Conservation (phyloP, 2,888 invertebrate genomes). For the Smittia sp. region DNA sequence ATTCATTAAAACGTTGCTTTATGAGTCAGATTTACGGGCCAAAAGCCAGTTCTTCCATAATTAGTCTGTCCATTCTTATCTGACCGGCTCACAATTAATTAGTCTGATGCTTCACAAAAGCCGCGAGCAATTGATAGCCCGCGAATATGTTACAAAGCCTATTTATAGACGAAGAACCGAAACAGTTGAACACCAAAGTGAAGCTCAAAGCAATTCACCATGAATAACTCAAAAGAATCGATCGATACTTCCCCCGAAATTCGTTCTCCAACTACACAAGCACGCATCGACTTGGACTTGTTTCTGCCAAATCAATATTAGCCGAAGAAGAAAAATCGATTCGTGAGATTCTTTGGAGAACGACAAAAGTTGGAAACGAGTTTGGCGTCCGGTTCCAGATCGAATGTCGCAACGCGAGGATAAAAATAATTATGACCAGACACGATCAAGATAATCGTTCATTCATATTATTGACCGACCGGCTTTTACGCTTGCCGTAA, state of each 20-base stretch:
- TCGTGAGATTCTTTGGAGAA: neutral
- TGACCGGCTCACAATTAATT: too few relatives aligned
- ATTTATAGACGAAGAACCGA: too few relatives aligned
- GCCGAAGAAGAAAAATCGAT: slow-evolving; percentile 10
- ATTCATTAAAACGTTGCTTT: neutral
- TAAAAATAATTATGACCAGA: slow-evolving; percentile 16
- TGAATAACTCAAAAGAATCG: neutral
- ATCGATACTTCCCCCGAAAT: neutral
- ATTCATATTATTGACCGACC: slow-evolving; percentile 13
- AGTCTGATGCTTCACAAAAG: neutral
- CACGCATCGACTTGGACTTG: neutral
- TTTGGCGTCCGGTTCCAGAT: neutral
- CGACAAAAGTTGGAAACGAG: neutral
- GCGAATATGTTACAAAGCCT: too few relatives aligned
- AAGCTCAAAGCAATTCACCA: neutral
- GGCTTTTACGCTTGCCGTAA: neutral
- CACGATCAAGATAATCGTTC: neutral
- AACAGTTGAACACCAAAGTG: too few relatives aligned
- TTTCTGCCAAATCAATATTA: slow-evolving; percentile 6
- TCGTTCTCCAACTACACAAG: neutral
- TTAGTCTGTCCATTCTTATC: too few relatives aligned
- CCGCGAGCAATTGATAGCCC: slow-evolving; percentile 8
- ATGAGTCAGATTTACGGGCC: too few relatives aligned
- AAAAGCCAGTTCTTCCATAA: too few relatives aligned
- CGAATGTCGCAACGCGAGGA: neutral